Percentiles rank a stretch among this genome's conserved stretches.
These are phyloP conservation scores for Haliclystus octoradiatus DNA, from an alignment of 30 jellyfish, hydroid and myxozoan genomes.

Conservation along the genomic window DNA sequence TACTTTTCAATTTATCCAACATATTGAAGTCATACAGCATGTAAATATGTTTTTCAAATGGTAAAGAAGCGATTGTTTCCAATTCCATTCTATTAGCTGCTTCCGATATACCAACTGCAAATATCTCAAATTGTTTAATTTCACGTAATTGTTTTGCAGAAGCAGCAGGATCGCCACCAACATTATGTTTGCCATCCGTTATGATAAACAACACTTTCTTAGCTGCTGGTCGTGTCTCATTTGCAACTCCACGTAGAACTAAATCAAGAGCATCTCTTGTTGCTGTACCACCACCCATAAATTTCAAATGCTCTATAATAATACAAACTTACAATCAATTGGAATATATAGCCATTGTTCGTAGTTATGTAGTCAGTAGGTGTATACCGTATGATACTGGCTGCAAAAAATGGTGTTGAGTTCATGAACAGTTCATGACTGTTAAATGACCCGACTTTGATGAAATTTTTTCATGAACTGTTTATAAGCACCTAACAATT, in stretches of 20 bases:
- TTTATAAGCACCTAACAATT: no score
- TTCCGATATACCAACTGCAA: slow-evolving; percentile 34
- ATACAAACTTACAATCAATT: not conserved
- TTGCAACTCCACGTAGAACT: slow-evolving; percentile 14
- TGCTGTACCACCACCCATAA: slow-evolving; percentile 66
- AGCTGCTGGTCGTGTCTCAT: slow-evolving; percentile 38
- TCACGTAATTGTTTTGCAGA: slow-evolving; percentile 21
- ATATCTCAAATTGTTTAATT: slow-evolving; percentile 20
- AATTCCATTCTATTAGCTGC: slow-evolving; percentile 22
- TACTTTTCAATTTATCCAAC: slow-evolving; percentile 29
- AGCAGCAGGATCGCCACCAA: slow-evolving; percentile 49
- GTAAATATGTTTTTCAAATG: slow-evolving; percentile 24
- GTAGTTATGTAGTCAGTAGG: no score
- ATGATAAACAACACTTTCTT: slow-evolving; percentile 46
- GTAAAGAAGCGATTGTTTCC: slow-evolving; percentile 49
- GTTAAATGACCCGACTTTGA: no score
- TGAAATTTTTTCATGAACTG: no score
- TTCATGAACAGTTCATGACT: no score
- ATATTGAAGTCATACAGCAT: slow-evolving; percentile 22
- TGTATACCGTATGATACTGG: no score
- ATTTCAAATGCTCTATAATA: slow-evolving; percentile 13
- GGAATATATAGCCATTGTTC: no score
- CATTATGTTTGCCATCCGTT: slow-evolving; percentile 52
- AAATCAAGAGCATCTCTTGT: slow-evolving; percentile 35
- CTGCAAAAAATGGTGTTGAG: no score